phyloP scores from a whole-genome alignment of 1,140 invertebrate species.

The Planococcus citri region DNA sequence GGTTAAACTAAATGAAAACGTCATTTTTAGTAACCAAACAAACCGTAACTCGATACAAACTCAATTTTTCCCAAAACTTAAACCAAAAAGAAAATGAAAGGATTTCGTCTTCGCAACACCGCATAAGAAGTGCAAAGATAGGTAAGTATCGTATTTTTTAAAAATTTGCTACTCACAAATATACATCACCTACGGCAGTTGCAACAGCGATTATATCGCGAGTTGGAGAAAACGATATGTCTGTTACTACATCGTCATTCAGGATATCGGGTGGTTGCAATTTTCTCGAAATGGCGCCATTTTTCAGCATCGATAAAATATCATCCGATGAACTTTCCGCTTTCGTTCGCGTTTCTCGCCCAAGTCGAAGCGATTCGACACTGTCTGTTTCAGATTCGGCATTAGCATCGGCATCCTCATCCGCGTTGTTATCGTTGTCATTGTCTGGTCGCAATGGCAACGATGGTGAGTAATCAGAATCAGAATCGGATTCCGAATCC shows the following conservation, averaged over 20 bases:
- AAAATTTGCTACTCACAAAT: constrained; percentile 1
- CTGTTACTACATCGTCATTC: not conserved
- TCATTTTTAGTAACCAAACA: not conserved
- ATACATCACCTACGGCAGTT: not conserved
- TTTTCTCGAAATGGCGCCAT: not conserved
- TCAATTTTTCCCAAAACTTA: too few species aligned
- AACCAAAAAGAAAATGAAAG: too few species aligned
- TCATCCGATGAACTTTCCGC: not conserved
- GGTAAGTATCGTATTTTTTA: too few species aligned
- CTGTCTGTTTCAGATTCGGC: too few species aligned
- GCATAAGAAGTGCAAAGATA: too few species aligned
- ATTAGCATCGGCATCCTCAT: not conserved
- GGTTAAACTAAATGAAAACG: too few species aligned
- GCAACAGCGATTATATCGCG: not conserved
- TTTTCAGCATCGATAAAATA: not conserved
- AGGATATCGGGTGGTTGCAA: not conserved
- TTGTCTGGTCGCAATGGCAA: not conserved
- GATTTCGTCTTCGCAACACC: too few species aligned
- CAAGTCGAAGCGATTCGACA: not conserved
- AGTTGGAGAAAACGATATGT: not conserved
- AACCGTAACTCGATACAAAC: not conserved
- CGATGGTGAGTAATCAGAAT: not conserved
- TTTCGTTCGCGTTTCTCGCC: not conserved
- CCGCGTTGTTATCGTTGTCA: not conserved
- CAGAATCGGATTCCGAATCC: not conserved